phyloP scores from a whole-genome alignment of 2,888 invertebrate species.

The Sussaba pulchella region DNA sequence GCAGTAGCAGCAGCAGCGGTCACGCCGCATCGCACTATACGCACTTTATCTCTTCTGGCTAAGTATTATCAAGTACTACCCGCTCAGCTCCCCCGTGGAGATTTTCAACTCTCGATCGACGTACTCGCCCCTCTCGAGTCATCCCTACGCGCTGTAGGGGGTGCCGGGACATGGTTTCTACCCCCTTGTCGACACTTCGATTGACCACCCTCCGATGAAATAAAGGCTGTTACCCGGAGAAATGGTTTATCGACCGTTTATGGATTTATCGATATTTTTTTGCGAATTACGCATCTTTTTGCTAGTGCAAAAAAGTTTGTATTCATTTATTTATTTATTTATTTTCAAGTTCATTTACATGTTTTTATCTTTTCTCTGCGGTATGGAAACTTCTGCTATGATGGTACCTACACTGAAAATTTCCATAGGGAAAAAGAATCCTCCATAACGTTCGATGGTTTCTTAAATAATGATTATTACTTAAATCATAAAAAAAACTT shows the following conservation, averaged over 20 bases:
- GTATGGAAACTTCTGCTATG: too few species aligned
- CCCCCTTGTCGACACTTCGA: constrained; percentile 53
- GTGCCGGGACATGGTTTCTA: constrained; percentile 15
- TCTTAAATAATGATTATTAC: too few species aligned
- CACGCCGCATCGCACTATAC: constrained; percentile 20
- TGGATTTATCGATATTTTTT: constrained; percentile 24
- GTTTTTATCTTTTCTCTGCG: too few species aligned
- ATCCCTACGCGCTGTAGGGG: constrained; percentile 21
- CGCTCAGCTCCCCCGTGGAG: constrained; percentile 25
- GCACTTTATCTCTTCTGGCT: constrained; percentile 51
- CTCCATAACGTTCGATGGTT: too few species aligned
- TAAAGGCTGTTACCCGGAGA: constrained; percentile 24
- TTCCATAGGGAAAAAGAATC: too few species aligned
- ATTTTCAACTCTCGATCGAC: constrained; percentile 18
- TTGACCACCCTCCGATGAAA: constrained; percentile 51
- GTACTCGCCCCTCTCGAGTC: constrained; percentile 19
- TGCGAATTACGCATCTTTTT: too few species aligned
- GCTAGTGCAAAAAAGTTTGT: too few species aligned
- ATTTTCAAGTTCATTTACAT: too few species aligned
- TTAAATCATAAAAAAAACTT: too few species aligned
- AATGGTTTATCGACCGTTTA: constrained; percentile 12
- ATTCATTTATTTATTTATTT: too few species aligned
- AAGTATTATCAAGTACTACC: constrained; percentile 57
- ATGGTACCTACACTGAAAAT: too few species aligned
- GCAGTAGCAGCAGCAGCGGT: not conserved